Evolutionary conservation across 2,888 invertebrate species (phyloP).

Genomic region (Eremobia ochroleuca): DNA sequence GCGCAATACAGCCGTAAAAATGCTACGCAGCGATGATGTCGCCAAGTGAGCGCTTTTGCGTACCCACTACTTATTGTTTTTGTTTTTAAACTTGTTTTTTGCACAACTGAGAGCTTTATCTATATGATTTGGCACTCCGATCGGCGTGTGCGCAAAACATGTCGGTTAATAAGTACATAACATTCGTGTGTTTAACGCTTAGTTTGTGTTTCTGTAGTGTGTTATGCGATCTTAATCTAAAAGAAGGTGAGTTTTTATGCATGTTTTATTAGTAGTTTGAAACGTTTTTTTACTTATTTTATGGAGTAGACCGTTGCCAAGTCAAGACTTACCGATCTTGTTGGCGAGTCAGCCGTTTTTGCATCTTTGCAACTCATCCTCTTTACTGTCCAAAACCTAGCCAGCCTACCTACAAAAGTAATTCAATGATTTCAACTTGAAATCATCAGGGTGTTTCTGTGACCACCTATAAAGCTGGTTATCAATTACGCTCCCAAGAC

Average conservation of each 20-base stretch:
- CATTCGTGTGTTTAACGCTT: slow-evolving; percentile 21
- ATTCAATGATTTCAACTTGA: not conserved
- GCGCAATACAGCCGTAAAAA: too few relatives aligned
- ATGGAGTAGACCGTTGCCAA: not conserved
- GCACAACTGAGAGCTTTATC: not conserved
- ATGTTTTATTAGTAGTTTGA: not conserved
- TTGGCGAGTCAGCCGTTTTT: not conserved
- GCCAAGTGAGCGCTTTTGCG: not conserved
- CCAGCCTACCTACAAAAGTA: not conserved
- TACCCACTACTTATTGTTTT: not conserved
- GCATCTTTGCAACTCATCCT: not conserved
- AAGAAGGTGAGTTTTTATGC: slow-evolving; percentile 26
- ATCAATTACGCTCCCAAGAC: not conserved
- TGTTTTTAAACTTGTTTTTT: slow-evolving; percentile 22
- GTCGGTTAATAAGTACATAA: slow-evolving; percentile 1
- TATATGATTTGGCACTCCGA: not conserved
- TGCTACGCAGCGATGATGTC: too few relatives aligned
- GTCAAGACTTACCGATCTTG: not conserved
- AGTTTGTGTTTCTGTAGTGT: slow-evolving; percentile 24
- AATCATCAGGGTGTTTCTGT: not conserved
- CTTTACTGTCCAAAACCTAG: too few relatives aligned
- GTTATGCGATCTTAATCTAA: slow-evolving; percentile 24
- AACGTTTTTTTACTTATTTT: not conserved
- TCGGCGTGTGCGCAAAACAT: not conserved
- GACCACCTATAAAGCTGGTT: too few relatives aligned